Percentiles rank a stretch among this genome's conserved stretches.
Evolutionary conservation across 2,797 vertebrate genomes (phyloP).

Genomic region (Liparis tanakae): DNA sequence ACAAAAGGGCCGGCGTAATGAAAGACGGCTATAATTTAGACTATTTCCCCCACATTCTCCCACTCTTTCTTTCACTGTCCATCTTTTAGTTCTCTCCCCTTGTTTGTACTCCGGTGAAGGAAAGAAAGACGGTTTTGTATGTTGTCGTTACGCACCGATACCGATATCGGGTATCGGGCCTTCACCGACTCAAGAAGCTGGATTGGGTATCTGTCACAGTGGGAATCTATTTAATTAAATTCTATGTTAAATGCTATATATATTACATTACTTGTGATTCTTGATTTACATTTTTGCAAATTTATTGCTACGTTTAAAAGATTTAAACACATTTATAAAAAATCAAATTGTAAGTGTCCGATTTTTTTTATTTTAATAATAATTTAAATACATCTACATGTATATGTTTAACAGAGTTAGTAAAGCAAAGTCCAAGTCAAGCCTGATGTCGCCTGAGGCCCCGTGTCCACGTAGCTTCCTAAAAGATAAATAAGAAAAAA

Average conservation of each 20-base stretch:
- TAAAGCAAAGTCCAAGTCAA: no score
- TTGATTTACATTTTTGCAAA: neutral
- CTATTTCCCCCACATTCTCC: slow-evolving; percentile 12
- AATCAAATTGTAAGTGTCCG: no score
- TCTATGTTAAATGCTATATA: neutral
- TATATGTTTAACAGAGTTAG: no score
- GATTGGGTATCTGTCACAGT: neutral
- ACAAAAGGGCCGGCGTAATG: slow-evolving; percentile 54
- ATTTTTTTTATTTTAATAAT: no score
- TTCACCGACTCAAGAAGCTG: neutral
- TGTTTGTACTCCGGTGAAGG: slow-evolving; percentile 3
- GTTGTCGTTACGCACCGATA: neutral
- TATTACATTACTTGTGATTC: neutral
- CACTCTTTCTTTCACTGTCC: neutral
- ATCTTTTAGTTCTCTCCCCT: slow-evolving; percentile 14
- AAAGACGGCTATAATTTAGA: slow-evolving; percentile 42
- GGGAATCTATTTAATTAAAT: neutral
- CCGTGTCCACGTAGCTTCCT: no score
- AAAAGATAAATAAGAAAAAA: no score
- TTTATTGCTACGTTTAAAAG: neutral
- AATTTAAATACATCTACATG: no score
- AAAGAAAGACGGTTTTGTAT: neutral
- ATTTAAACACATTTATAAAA: no score
- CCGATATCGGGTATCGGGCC: neutral
- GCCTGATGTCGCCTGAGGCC: no score